A percentile compares a stretch with the other conserved stretches of the same genome.
Evolutionary conservation across 2,797 vertebrate species (phyloP).

Genomic region (Apogon talboti): DNA sequence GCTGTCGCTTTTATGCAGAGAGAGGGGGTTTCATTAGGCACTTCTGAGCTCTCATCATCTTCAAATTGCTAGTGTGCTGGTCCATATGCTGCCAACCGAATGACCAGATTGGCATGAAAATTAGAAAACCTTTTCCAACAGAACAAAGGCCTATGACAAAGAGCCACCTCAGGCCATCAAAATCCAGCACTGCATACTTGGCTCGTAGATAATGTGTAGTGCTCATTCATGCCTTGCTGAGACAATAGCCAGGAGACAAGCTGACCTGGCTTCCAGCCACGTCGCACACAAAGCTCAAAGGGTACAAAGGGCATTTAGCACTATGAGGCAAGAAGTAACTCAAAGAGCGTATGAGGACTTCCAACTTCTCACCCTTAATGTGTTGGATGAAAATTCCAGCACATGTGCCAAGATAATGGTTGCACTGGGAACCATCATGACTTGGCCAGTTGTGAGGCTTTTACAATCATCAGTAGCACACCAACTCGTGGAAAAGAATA

Average conservation of each 20-base stretch:
- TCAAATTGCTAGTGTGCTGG: constrained; percentile 23
- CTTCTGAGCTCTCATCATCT: constrained; percentile 32
- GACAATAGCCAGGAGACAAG: constrained; percentile 50
- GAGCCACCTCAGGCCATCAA: constrained; percentile 35
- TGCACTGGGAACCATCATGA: constrained; percentile 18
- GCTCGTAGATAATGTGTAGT: constrained; percentile 33
- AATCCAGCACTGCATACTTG: constrained; percentile 11
- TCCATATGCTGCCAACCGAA: constrained; percentile 32
- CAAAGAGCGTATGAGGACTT: constrained; percentile 16
- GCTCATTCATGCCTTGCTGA: constrained; percentile 37
- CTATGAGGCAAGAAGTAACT: constrained; percentile 9
- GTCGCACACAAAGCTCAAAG: constrained; percentile 29
- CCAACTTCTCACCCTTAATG: constrained; percentile 6
- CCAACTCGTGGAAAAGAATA: too few relatives aligned
- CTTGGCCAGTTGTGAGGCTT: neutral
- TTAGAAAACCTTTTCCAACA: constrained; percentile 41
- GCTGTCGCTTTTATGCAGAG: constrained; percentile 41
- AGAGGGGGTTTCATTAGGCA: constrained; percentile 21
- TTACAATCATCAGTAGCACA: too few relatives aligned
- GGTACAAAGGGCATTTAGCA: constrained; percentile 18
- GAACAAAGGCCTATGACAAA: constrained; percentile 53
- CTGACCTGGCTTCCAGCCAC: constrained; percentile 42
- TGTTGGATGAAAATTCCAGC: constrained; percentile 17
- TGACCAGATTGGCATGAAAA: constrained; percentile 44
- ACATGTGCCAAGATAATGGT: constrained; percentile 10